These are phyloP conservation scores for Ariopsis seemanni DNA, from an alignment of 2,113 vertebrate genomes.

Conservation along the genomic window DNA sequence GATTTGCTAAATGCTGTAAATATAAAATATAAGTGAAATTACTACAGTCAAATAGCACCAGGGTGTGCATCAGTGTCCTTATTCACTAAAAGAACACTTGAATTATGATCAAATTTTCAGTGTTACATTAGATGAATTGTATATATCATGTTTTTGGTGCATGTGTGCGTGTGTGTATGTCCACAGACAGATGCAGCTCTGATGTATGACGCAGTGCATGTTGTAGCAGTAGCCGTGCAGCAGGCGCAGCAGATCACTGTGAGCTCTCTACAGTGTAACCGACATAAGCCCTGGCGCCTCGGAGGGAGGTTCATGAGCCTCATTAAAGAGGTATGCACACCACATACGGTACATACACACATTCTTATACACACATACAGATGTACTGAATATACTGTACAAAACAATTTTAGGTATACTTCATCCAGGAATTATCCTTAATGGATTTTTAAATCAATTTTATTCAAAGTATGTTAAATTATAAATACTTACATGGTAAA, in stretches of 20 bases:
- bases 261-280: slow-evolving; percentile 94
- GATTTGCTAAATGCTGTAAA: not conserved
- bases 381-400: not conserved
- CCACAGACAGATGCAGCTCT: slow-evolving; percentile 93
- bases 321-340: slow-evolving; percentile 88
- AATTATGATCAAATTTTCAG: not conserved
- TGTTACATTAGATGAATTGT: not conserved
- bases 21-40: not conserved
- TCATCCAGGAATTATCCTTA: not conserved
- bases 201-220: slow-evolving; percentile 96
- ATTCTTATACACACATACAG: not conserved
- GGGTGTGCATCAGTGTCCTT: not conserved
- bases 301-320: slow-evolving; percentile 92
- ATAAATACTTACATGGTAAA: not conserved
- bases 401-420: not conserved
- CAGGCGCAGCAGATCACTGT: slow-evolving; percentile 98
- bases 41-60: not conserved
- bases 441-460: not conserved
- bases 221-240: slow-evolving; percentile 94
- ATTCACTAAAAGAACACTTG: not conserved
- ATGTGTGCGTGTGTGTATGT: slow-evolving; percentile 41
- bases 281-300: slow-evolving; percentile 97
- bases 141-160: not conserved
- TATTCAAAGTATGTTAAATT: not conserved
- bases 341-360: not conserved